These are phyloP conservation scores for Ophthalmolycus amberensis DNA, from an alignment of 2,113 vertebrate species.

Conservation along the genomic window DNA sequence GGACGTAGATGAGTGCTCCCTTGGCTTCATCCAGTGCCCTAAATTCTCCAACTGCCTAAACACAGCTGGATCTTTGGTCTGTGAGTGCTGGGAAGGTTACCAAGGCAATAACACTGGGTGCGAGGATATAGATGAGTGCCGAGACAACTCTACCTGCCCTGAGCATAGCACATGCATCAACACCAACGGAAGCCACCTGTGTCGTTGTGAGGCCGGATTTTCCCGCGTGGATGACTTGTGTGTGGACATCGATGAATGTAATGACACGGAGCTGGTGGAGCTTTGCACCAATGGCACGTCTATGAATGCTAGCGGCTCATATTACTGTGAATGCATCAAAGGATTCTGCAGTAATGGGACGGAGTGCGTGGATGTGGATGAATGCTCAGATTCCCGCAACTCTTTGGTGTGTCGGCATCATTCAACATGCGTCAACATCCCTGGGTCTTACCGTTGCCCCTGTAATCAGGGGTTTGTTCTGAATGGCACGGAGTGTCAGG, in stretches of 20 bases:
- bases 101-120: constrained; percentile 73
- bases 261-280: neutral
- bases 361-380: constrained; percentile 82
- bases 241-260: constrained; percentile 83
- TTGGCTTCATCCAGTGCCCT: constrained; percentile 67
- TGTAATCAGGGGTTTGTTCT: constrained; percentile 79
- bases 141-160: constrained; percentile 73
- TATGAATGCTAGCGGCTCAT: constrained; percentile 82
- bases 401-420: constrained; percentile 72
- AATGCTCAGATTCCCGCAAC: constrained; percentile 75
- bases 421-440: constrained; percentile 79
- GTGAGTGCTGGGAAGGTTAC: constrained; percentile 83
- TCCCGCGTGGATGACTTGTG: constrained; percentile 66
- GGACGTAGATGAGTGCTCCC: constrained; percentile 84
- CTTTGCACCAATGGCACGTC: constrained; percentile 81
- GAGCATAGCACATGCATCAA: constrained; percentile 82
- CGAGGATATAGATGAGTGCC: constrained; percentile 83
- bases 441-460: constrained; percentile 80
- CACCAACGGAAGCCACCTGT: constrained; percentile 75
- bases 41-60: constrained; percentile 81
- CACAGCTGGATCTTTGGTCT: constrained; percentile 78
- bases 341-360: constrained; percentile 82
- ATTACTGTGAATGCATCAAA: constrained; percentile 77
- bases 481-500: constrained; percentile 75
- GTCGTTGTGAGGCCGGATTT: constrained; percentile 81